phyloP scores from a whole-genome alignment of 2,113 vertebrate species.

The Lophius piscatorius region DNA sequence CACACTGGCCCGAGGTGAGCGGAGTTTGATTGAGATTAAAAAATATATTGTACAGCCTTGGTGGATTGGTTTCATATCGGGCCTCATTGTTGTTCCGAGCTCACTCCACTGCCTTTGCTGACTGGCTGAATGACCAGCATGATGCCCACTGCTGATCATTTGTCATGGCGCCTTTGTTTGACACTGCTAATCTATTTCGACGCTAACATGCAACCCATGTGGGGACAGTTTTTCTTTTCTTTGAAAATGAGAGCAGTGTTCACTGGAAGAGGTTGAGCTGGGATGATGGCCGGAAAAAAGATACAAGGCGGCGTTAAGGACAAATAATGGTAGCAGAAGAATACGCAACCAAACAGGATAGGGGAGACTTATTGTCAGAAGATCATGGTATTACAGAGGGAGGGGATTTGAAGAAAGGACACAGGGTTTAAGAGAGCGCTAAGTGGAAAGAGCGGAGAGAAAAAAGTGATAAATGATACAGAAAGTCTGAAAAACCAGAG shows the following conservation, averaged over 20 bases:
- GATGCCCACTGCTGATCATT: constrained; percentile 64
- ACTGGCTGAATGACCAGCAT: constrained; percentile 56
- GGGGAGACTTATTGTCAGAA: constrained; percentile 39
- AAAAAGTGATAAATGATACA: constrained; percentile 37
- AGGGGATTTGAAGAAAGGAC: constrained; percentile 44
- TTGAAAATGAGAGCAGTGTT: constrained; percentile 32
- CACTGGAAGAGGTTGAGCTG: constrained; percentile 33
- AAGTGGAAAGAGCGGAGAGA: constrained; percentile 21
- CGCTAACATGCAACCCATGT: constrained; percentile 48
- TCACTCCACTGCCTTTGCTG: constrained; percentile 48
- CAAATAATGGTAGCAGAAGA: constrained; percentile 14
- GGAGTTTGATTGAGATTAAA: constrained; percentile 71
- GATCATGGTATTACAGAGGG: constrained; percentile 34
- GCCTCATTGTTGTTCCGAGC: constrained; percentile 36
- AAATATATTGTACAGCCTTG: constrained; percentile 57
- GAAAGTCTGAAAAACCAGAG: constrained; percentile 26
- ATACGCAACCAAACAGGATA: constrained; percentile 25
- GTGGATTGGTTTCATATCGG: constrained; percentile 60
- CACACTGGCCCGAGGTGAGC: constrained; percentile 66
- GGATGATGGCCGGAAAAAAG: constrained; percentile 36
- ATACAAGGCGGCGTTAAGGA: constrained; percentile 19
- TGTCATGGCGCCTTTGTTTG: constrained; percentile 59
- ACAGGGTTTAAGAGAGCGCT: constrained; percentile 15
- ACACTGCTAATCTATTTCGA: constrained; percentile 65
- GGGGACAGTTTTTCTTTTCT: constrained; percentile 42